These are phyloP conservation scores for Heliconius hortense DNA, from an alignment of 2,888 invertebrate genomes.

Conservation along the genomic window DNA sequence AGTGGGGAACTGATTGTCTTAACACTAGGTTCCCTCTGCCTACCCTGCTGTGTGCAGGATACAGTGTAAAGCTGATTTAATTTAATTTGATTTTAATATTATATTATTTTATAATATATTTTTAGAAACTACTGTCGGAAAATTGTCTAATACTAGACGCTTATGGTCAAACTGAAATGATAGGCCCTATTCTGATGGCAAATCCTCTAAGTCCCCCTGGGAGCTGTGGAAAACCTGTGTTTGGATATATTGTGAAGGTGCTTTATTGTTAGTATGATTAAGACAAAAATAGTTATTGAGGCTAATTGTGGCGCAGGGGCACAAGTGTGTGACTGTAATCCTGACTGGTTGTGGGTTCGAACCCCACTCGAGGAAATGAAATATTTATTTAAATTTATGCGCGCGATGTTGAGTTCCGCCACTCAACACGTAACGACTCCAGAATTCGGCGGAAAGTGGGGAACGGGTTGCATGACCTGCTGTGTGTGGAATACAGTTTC, in stretches of 20 bases:
- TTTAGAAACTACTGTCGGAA: conserved; percentile 52
- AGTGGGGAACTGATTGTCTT: too few relatives aligned
- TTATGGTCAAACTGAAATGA: conserved; percentile 65
- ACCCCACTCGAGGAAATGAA: not conserved
- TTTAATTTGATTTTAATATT: too few relatives aligned
- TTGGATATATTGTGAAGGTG: conserved; percentile 23
- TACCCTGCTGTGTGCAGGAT: too few relatives aligned
- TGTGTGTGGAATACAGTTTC: too few relatives aligned
- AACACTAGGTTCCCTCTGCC: too few relatives aligned
- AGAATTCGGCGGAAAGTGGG: too few relatives aligned
- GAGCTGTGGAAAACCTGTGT: conserved; percentile 52
- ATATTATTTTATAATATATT: conserved; percentile 20
- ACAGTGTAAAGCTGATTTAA: too few relatives aligned
- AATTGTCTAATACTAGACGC: conserved; percentile 48
- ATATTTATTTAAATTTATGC: too few relatives aligned
- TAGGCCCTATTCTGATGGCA: conserved; percentile 52
- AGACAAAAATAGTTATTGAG: not conserved
- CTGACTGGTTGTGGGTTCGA: not conserved
- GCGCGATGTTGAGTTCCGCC: too few relatives aligned
- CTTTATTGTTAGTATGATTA: not conserved
- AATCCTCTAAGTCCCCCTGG: conserved; percentile 53
- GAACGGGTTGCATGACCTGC: too few relatives aligned
- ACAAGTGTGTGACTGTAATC: not conserved
- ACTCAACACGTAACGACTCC: too few relatives aligned
- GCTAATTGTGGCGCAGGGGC: too few relatives aligned